phyloP scores from a whole-genome alignment of 2,797 vertebrate species.

The Notolepis coatsorum region DNA sequence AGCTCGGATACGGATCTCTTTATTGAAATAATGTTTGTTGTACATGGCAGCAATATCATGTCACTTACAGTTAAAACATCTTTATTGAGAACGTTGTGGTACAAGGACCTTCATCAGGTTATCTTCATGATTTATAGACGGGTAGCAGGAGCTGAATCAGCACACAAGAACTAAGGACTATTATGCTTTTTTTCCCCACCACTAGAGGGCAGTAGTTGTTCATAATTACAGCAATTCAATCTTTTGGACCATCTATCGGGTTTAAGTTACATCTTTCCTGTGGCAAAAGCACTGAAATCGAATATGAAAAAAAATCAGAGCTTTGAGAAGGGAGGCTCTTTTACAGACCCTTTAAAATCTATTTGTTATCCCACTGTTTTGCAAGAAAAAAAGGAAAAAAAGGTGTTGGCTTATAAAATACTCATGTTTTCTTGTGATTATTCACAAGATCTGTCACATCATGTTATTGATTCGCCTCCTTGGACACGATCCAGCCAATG shows the following conservation, averaged over 20 bases:
- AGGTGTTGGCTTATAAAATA: not conserved
- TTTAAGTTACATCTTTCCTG: not conserved
- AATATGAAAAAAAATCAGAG: not conserved
- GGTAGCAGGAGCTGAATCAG: not conserved
- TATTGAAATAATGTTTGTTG: not conserved
- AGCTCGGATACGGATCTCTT: too few species aligned
- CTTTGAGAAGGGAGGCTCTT: not conserved
- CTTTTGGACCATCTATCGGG: not conserved
- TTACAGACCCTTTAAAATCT: too few species aligned
- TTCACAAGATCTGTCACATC: too few species aligned
- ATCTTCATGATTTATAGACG: not conserved
- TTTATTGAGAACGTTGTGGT: not conserved
- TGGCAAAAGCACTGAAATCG: not conserved
- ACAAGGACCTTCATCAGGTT: too few species aligned
- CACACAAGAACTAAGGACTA: not conserved
- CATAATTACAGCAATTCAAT: constrained; percentile 15
- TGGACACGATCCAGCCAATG: constrained; percentile 35
- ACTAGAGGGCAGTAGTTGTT: constrained; percentile 59
- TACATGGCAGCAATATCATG: not conserved
- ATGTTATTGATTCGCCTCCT: constrained; percentile 23
- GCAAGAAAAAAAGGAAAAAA: not conserved
- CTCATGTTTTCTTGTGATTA: not conserved
- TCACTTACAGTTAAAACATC: too few species aligned
- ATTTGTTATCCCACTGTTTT: not conserved
- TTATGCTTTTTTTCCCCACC: too few species aligned